Evolutionary conservation across 1,140 invertebrate species (phyloP).

Genomic region (Drosophila paulistorum): DNA sequence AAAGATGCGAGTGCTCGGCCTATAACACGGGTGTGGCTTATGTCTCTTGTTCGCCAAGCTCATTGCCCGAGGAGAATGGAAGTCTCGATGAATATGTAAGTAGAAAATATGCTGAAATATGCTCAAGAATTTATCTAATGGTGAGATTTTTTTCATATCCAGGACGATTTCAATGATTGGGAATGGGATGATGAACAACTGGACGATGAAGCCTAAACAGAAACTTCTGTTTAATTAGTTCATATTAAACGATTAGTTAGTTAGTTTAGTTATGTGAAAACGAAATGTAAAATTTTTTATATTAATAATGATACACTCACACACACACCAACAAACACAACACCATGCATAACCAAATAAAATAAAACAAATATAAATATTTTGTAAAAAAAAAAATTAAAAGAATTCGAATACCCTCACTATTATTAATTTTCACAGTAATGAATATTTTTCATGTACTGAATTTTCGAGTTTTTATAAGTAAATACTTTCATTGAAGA

Average conservation of each 20-base stretch:
- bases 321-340: neutral
- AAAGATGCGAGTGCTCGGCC: slow-evolving; percentile 89
- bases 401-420: neutral
- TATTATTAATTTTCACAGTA: no score
- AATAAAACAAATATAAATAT: slow-evolving; percentile 25
- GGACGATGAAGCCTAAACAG: slow-evolving; percentile 35
- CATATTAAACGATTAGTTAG: slow-evolving; percentile 52
- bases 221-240: slow-evolving; percentile 25
- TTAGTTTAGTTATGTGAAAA: slow-evolving; percentile 34
- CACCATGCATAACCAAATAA: slow-evolving; percentile 30
- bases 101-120: neutral
- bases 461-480: no score
- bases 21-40: slow-evolving; percentile 87
- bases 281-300: slow-evolving; percentile 55
- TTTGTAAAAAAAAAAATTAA: slow-evolving; percentile 62
- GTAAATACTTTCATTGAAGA: no score
- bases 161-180: slow-evolving; percentile 74
- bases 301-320: neutral
- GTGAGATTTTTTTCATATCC: slow-evolving; percentile 10
- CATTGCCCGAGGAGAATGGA: slow-evolving; percentile 58
- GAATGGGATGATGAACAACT: slow-evolving; percentile 71
- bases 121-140: neutral
- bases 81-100: slow-evolving; percentile 76
- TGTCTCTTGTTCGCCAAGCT: slow-evolving; percentile 82
- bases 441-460: neutral